Percentiles rank a stretch among this genome's conserved stretches.
phyloP scores from a whole-genome alignment of 2,797 vertebrate species.

The Oreochromis grahami region DNA sequence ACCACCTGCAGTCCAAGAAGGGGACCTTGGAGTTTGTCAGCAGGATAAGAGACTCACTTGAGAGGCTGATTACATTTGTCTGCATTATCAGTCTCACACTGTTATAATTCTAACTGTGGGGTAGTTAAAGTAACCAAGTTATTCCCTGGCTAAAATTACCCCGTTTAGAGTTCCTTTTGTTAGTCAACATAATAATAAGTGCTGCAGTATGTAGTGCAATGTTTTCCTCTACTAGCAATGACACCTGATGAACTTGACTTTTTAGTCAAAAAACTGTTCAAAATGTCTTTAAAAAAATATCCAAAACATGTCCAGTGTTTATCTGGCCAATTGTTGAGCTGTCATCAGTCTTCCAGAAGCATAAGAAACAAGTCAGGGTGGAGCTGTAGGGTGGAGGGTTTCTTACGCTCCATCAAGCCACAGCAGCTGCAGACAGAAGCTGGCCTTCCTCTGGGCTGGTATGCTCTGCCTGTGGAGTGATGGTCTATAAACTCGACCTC shows the following conservation, averaged over 20 bases:
- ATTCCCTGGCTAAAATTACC: background rate
- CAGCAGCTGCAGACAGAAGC: conserved; percentile 11
- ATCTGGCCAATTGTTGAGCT: background rate
- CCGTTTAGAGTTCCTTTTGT: background rate
- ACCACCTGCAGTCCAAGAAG: background rate
- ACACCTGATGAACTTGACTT: background rate
- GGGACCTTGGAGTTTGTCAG: background rate
- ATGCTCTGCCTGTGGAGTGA: conserved; percentile 36
- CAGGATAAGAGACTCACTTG: background rate
- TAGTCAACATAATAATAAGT: background rate
- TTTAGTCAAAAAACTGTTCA: background rate
- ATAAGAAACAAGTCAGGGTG: background rate
- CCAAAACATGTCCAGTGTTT: background rate
- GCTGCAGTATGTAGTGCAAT: background rate
- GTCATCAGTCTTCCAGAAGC: conserved; percentile 5
- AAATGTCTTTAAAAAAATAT: background rate
- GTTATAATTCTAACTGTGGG: background rate
- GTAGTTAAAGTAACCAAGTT: background rate
- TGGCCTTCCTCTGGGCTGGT: conserved; percentile 17
- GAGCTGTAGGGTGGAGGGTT: background rate
- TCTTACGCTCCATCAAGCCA: conserved; percentile 18
- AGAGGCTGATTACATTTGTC: background rate
- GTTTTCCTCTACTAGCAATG: background rate
- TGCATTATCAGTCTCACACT: background rate
- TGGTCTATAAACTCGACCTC: conserved; percentile 48